These are phyloP conservation scores for Ernsta delagoae DNA, from an alignment of 2,888 invertebrate genomes.

Conservation along the genomic window DNA sequence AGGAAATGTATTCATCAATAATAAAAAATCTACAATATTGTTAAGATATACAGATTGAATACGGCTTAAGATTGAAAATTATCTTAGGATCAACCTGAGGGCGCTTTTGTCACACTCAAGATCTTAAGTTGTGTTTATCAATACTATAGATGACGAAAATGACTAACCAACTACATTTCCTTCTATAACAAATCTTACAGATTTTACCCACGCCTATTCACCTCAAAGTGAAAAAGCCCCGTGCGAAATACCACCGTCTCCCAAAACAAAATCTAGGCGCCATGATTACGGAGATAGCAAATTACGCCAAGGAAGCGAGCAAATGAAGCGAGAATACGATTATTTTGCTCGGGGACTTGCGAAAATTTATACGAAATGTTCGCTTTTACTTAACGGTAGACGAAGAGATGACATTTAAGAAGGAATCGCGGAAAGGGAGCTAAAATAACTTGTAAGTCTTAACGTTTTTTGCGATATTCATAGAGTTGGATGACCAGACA, in stretches of 20 bases:
- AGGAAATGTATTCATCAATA: too few species aligned
- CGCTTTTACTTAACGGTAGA: conserved; percentile 62
- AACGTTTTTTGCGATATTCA: not conserved
- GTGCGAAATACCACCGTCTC: conserved; percentile 25
- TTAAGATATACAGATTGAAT: too few species aligned
- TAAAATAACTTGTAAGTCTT: not conserved
- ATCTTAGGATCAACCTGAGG: too few species aligned
- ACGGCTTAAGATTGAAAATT: too few species aligned
- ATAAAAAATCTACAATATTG: too few species aligned
- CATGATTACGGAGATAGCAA: conserved; percentile 67
- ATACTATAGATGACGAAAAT: too few species aligned
- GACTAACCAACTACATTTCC: too few species aligned
- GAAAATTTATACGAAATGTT: conserved; percentile 68
- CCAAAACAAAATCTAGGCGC: conserved; percentile 57
- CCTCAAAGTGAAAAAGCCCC: not conserved
- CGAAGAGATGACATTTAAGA: conserved; percentile 43
- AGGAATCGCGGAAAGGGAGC: conserved; percentile 34
- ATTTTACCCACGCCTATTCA: too few species aligned
- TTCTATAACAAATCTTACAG: too few species aligned
- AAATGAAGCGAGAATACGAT: conserved; percentile 76
- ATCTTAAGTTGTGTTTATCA: too few species aligned
- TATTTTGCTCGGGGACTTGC: conserved; percentile 67
- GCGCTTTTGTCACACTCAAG: too few species aligned
- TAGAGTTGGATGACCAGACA: too few species aligned
- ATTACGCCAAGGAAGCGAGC: conserved; percentile 67